Evolutionary conservation across 2,797 vertebrate genomes (phyloP).

Genomic region (Clarias laeviceps): DNA sequence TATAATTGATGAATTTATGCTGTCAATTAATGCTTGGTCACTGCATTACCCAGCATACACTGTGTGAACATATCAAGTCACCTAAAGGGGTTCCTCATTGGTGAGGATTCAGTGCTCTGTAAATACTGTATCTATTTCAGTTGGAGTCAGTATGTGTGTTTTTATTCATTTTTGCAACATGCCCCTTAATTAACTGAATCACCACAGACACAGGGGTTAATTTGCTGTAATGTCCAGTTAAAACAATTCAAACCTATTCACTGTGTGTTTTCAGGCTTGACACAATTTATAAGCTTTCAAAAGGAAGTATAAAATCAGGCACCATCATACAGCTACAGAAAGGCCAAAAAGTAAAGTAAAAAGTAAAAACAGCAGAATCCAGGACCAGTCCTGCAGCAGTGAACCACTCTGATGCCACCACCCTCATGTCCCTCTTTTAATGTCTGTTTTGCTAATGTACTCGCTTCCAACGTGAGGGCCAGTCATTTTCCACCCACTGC

Average conservation of each 20-base stretch:
- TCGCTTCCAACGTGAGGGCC: constrained; percentile 86
- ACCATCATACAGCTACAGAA: not conserved
- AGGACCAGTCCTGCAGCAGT: not conserved
- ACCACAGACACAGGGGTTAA: not conserved
- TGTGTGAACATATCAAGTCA: not conserved
- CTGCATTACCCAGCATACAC: not conserved
- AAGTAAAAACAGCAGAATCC: not conserved
- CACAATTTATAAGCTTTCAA: not conserved
- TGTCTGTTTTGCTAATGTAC: constrained; percentile 64
- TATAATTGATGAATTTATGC: not conserved
- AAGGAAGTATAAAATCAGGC: not conserved
- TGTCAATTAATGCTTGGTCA: not conserved
- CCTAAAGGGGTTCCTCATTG: not conserved
- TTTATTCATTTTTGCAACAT: not conserved
- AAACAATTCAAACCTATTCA: not conserved
- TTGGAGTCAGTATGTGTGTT: not conserved
- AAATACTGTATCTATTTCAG: not conserved
- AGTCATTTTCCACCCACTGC: constrained; percentile 92
- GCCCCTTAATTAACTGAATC: not conserved
- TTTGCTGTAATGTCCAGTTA: not conserved
- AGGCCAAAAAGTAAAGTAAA: not conserved
- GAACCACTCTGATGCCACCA: not conserved
- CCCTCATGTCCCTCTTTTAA: not conserved
- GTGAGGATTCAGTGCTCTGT: not conserved
- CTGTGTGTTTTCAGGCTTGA: not conserved